Conservation (phyloP, 2,797 vertebrate genomes). For the Okamejei kenojei region DNA sequence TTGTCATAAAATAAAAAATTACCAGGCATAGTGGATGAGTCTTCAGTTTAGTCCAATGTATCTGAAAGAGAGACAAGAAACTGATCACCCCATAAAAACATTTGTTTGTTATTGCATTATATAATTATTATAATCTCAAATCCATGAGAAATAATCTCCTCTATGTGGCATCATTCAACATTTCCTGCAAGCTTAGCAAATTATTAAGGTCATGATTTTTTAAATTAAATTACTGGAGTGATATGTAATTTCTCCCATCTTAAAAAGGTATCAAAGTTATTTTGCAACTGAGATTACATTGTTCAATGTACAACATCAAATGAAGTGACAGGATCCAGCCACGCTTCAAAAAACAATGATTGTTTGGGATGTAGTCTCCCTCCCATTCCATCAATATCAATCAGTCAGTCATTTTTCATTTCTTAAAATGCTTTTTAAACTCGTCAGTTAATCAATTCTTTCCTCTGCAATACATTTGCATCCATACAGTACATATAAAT, state of each 20-base stretch:
- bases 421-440: no score
- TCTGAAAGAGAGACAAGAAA: constrained; percentile 61
- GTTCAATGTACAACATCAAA: background rate
- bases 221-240: background rate
- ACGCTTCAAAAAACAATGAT: background rate
- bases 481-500: no score
- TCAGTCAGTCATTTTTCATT: background rate
- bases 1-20: constrained; percentile 48
- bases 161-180: background rate
- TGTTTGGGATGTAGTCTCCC: background rate
- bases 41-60: constrained; percentile 97
- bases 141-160: background rate
- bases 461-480: no score
- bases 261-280: background rate
- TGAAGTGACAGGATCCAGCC: background rate
- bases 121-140: background rate
- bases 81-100: background rate
- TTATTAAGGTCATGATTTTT: background rate
- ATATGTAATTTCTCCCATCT: background rate
- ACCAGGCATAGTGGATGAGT: constrained; percentile 92
- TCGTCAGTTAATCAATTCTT: no score
- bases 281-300: background rate
- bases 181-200: no score
- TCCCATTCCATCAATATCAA: background rate
- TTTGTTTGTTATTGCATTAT: background rate